Percentiles rank a stretch among this genome's conserved stretches.
Evolutionary conservation across 2,888 invertebrate species (phyloP).

Genomic region (Agonopterix heracliana): DNA sequence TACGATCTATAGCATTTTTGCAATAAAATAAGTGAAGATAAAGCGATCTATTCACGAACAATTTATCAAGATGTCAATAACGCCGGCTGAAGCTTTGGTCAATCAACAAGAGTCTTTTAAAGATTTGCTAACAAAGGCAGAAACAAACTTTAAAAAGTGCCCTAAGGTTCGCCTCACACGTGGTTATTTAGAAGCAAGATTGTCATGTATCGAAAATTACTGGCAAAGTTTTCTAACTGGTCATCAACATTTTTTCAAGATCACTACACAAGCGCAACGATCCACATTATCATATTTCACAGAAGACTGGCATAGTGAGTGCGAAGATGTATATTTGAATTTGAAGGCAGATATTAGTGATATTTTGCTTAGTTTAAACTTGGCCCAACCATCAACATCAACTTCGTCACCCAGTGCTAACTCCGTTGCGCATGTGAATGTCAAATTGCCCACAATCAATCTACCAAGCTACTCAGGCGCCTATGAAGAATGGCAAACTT

Average conservation of each 20-base stretch:
- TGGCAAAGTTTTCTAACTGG: background rate
- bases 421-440: background rate
- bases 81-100: too few relatives aligned
- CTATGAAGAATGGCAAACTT: slow-evolving; percentile 5
- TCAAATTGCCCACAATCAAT: slow-evolving; percentile 4
- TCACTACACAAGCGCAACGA: background rate
- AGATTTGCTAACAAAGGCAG: background rate
- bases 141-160: background rate
- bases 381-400: background rate
- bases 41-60: too few relatives aligned
- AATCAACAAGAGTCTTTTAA: too few relatives aligned
- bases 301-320: background rate
- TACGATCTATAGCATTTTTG: too few relatives aligned
- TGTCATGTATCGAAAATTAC: background rate
- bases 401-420: background rate
- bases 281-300: background rate
- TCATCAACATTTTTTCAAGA: background rate
- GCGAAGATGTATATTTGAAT: background rate
- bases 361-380: background rate
- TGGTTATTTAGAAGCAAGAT: background rate
- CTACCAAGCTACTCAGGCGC: slow-evolving; percentile 3
- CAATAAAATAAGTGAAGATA: too few relatives aligned
- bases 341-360: background rate
- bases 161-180: background rate
- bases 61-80: too few relatives aligned